These are phyloP conservation scores for Aspiorhynchus laticeps DNA, from an alignment of 2,113 vertebrate genomes.

Conservation along the genomic window DNA sequence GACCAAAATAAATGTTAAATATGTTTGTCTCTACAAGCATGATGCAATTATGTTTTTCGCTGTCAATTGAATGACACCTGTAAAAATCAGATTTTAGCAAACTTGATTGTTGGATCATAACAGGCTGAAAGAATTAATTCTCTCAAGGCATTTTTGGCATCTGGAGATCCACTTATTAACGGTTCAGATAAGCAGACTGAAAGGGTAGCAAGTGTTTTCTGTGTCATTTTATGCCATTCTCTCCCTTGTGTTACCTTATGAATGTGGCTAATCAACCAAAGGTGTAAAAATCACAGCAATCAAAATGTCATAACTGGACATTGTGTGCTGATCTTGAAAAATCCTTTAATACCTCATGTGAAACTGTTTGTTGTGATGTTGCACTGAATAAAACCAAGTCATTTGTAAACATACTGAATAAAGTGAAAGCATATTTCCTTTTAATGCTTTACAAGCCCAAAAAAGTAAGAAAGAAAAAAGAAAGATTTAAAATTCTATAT, in stretches of 20 bases:
- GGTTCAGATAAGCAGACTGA: constrained; percentile 26
- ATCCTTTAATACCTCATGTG: constrained; percentile 85
- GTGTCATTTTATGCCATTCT: constrained; percentile 68
- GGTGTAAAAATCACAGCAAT: constrained; percentile 76
- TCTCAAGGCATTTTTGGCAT: background rate
- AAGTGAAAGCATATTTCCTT: constrained; percentile 21
- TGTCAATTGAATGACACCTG: background rate
- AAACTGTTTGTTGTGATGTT: constrained; percentile 85
- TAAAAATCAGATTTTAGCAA: background rate
- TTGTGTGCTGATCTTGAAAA: constrained; percentile 80
- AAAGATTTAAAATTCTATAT: background rate
- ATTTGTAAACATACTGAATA: constrained; percentile 69
- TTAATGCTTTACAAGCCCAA: too few species aligned
- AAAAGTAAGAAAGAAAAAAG: background rate
- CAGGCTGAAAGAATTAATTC: background rate
- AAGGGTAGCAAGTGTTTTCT: constrained; percentile 44
- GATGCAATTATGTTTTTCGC: constrained; percentile 11
- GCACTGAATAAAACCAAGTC: constrained; percentile 81
- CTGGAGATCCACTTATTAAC: background rate
- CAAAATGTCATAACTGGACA: constrained; percentile 80
- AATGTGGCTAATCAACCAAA: constrained; percentile 84
- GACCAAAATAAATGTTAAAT: constrained; percentile 37
- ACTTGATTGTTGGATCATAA: constrained; percentile 7
- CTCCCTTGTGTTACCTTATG: constrained; percentile 75
- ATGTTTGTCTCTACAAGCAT: constrained; percentile 35